Evolutionary conservation across 2,888 invertebrate genomes (phyloP), one percentile per base, ranked within the genome.

Genomic region (Melanargia galathea): DNA sequence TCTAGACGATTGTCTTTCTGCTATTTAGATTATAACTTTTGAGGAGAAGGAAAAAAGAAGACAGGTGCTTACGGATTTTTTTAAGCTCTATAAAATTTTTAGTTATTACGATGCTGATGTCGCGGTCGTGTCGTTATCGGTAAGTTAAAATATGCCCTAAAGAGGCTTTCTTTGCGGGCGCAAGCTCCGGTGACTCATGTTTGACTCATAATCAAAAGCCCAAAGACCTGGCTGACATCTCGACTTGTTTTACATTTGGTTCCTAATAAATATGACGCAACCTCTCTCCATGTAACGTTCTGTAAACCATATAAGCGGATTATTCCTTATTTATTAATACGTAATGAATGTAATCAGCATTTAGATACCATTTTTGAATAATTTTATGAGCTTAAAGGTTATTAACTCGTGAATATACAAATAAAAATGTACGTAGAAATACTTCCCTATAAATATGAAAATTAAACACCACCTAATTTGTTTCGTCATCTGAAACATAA

Each of bases 121-220:
- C 24, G 49, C 0, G 2, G 18, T 45, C 57, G 57, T 57, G 26
- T 46, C 57, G 45, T 33, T 18, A 13, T 46, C 46, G 57, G 45
- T 20, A 20, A 45, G 30, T 43, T 18, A 10, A 49, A 58, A 58
- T 1, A 46, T 4, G 16, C 48, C 38, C 3, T 48, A 58, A 54
- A 62, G 71, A 72, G 75, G 80, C 83, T 87, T 83, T 82, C 84
- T 84, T 83, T 82, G 78, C 76, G 73, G 74, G 75, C 73, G 69
- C 74, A 67, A 73, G 73, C 71, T 70, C 70, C 69, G 71, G 68
- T 88, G 89, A 90, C 82, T 90, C 89, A 89, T 76, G 78, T 75
- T 81, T 85, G 86, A 86, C 76, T 86, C 86, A 82, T 77, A 76
- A 71, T 76, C 74, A 73, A 74, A 74, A 79, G 70, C 69, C 71